Evolutionary conservation across 2,888 invertebrate genomes (phyloP).

Genomic region (Cremastobaeus sp.): DNA sequence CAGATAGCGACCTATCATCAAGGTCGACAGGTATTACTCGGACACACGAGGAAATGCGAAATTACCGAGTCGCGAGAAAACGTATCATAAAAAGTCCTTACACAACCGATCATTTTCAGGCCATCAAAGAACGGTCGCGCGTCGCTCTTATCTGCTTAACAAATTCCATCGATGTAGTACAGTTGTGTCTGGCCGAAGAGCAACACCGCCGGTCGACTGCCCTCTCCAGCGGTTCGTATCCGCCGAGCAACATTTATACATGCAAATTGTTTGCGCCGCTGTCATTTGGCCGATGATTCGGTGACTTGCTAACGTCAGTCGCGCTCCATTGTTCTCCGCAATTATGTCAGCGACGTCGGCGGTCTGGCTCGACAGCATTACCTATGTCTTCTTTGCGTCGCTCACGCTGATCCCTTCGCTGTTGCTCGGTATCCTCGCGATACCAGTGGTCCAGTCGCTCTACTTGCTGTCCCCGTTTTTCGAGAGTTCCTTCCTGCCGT

Average conservation of each 20-base stretch:
- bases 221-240: conserved; percentile 1
- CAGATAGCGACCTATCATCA: conserved; percentile 51
- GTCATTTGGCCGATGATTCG: conserved; percentile 26
- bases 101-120: conserved; percentile 48
- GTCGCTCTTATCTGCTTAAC: conserved; percentile 39
- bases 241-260: conserved; percentile 27
- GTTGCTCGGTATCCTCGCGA: conserved; percentile 69
- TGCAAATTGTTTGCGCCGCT: conserved; percentile 45
- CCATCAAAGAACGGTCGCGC: conserved; percentile 5
- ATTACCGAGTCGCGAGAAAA: conserved; percentile 43
- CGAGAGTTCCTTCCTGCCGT: no score
- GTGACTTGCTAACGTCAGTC: conserved; percentile 33
- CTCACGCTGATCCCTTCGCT: conserved; percentile 73
- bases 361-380: conserved; percentile 64
- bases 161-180: conserved; percentile 15
- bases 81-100: conserved; percentile 55
- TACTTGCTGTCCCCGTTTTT: conserved; percentile 73
- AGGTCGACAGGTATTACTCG: conserved; percentile 63
- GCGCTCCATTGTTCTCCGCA: conserved; percentile 19
- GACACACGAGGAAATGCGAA: conserved; percentile 64
- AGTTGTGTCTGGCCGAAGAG: conserved; percentile 14
- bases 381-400: conserved; percentile 67
- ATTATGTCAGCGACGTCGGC: conserved; percentile 65
- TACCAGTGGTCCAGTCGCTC: conserved; percentile 72
- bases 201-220: neutral